Percentiles rank a stretch among this genome's conserved stretches.
Evolutionary conservation across 2,797 vertebrate genomes (phyloP).

Genomic region (Nannoperca australis): DNA sequence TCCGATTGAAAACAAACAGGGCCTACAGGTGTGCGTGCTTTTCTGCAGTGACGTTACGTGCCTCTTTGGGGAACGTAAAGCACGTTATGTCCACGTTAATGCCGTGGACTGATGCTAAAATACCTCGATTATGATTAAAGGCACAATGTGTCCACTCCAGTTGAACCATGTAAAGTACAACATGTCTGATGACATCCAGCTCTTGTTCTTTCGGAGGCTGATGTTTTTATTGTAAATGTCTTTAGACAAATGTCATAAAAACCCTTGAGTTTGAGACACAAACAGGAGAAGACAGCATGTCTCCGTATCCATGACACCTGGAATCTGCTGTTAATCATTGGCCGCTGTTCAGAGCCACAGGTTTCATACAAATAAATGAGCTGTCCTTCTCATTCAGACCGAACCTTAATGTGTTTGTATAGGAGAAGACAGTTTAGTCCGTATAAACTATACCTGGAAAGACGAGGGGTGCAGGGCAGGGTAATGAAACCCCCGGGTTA

Average conservation of each 20-base stretch:
- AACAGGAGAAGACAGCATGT: background rate
- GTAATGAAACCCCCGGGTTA: slow-evolving; percentile 25
- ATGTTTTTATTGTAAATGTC: background rate
- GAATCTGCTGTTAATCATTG: slow-evolving; percentile 50
- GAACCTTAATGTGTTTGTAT: slow-evolving; percentile 40
- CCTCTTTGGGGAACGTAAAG: background rate
- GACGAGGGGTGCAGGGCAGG: background rate
- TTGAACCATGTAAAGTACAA: background rate
- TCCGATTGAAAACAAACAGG: background rate
- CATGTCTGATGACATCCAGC: background rate
- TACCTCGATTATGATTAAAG: background rate
- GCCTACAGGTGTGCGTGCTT: background rate
- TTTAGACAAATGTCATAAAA: background rate
- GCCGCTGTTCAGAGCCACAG: slow-evolving; percentile 17
- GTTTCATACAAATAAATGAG: slow-evolving; percentile 37
- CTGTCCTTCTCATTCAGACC: slow-evolving; percentile 6
- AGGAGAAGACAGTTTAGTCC: slow-evolving; percentile 4
- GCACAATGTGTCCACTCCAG: background rate
- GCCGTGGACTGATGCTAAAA: background rate
- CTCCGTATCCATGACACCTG: slow-evolving; percentile 21
- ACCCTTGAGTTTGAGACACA: background rate
- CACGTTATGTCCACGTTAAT: background rate
- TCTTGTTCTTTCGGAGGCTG: background rate
- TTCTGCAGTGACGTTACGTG: background rate
- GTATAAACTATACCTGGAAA: background rate